Evolutionary conservation across 2,888 invertebrate genomes (phyloP), one percentile per base, ranked within the genome.

Genomic region (Mesorhabditis sp.): DNA sequence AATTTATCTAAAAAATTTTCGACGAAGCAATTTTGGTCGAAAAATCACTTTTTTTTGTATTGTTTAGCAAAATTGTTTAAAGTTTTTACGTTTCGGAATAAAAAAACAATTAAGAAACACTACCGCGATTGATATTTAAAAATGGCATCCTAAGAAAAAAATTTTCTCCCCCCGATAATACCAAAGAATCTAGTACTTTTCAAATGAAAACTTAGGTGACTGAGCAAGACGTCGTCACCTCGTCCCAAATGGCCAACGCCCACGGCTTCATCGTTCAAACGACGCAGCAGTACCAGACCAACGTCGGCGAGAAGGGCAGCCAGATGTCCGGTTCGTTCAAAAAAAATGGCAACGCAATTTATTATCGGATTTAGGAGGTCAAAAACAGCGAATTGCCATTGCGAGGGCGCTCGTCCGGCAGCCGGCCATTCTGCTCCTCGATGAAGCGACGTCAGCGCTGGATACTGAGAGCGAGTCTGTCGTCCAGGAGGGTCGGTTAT

Each of bases 281-380:
- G 71, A 83, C 82, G 28, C 82, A 86, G 28, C 81, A 84, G 43
- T 88, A 87, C 74, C 83, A 87, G 28, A 87, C 87, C 15, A 83
- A 87, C 74, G 84, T 86, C 43, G 88, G 88, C 28, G 87, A 88
- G 77, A 87, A 87, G 73, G 88, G 88, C 67, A 76, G 81, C 5
- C 87, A 87, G 72, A 81, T 87, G 78, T 87, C 86, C 61, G 87
- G 87, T 86, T 62, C 13, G 43, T 28, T 28, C 28, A 28, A 28
- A 28, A 28, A 28, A 28, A 1, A 28, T 28, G 28, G 28, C 28
- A 28, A 28, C 28, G 28, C 28, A 28, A 28, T 28, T 28, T 28
- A 1, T 28, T 28, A 28, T 28, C 28, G 28, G 28, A 28, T 41
- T 43, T 43, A 75, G 80, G 83, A 28, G 82, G 82, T 6, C 82